These are phyloP conservation scores for Phalera bucephala DNA, from an alignment of 2,888 invertebrate species.

Conservation along the genomic window DNA sequence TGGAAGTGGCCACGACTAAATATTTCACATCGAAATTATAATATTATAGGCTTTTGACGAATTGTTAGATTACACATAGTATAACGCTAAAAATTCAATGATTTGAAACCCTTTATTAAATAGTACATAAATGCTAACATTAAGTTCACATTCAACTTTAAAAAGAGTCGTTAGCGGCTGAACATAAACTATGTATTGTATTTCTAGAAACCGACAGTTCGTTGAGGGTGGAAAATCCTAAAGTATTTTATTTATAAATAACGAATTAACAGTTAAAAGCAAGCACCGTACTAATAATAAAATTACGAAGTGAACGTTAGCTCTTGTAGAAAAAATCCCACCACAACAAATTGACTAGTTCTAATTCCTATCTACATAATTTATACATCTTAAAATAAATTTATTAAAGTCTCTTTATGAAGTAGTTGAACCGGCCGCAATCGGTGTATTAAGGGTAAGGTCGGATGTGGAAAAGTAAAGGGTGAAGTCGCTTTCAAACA, in stretches of 20 bases:
- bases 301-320: constrained; percentile 67
- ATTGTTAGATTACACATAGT: constrained; percentile 53
- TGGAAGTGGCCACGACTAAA: constrained; percentile 48
- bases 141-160: constrained; percentile 45
- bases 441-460: constrained; percentile 45
- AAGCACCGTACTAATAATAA: constrained; percentile 77
- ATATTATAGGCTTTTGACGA: constrained; percentile 46
- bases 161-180: constrained; percentile 42
- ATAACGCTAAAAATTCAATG: constrained; percentile 61
- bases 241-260: constrained; percentile 49
- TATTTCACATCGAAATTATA: constrained; percentile 42
- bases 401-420: constrained; percentile 70
- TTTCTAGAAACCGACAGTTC: constrained; percentile 53
- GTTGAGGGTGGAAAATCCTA: constrained; percentile 64
- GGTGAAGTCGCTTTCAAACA: constrained; percentile 39
- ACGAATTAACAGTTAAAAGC: constrained; percentile 69
- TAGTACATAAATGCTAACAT: constrained; percentile 49
- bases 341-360: constrained; percentile 81
- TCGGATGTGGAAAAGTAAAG: constrained; percentile 41
- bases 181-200: constrained; percentile 37
- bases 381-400: constrained; percentile 60
- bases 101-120: constrained; percentile 62
- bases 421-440: constrained; percentile 78
- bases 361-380: constrained; percentile 73
- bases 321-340: constrained; percentile 76